These are phyloP conservation scores for Drosophila elegans DNA, from an alignment of 1,140 invertebrate species.

Conservation along the genomic window DNA sequence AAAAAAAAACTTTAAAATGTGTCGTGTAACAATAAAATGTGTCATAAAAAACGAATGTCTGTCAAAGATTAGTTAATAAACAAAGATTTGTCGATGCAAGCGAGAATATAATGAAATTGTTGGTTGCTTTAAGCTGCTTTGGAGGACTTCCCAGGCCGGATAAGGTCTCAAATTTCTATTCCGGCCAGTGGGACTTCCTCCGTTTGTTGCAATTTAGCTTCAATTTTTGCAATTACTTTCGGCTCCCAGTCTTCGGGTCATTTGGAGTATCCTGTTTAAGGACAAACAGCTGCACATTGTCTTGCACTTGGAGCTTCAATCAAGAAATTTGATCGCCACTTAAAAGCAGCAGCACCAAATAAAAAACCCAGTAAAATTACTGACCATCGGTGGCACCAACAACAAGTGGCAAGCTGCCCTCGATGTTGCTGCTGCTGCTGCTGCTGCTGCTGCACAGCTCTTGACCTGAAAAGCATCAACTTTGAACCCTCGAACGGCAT, in stretches of 20 bases:
- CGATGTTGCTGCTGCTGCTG: slow-evolving; percentile 33
- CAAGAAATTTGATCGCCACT: slow-evolving; percentile 78
- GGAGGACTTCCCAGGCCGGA: slow-evolving; percentile 32
- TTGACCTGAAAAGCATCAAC: slow-evolving; percentile 74
- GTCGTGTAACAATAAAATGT: too few relatives aligned
- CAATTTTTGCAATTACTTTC: slow-evolving; percentile 65
- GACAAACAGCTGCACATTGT: slow-evolving; percentile 54
- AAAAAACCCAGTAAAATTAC: slow-evolving; percentile 19
- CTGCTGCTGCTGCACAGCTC: slow-evolving; percentile 44
- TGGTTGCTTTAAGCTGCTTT: background rate
- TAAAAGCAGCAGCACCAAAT: slow-evolving; percentile 48
- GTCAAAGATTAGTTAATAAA: background rate
- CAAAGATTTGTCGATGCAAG: background rate
- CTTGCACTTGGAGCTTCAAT: slow-evolving; percentile 69
- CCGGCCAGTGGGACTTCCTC: slow-evolving; percentile 26
- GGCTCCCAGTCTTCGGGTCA: background rate
- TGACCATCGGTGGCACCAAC: slow-evolving; percentile 31
- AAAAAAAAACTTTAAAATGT: too few relatives aligned
- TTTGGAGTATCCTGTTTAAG: slow-evolving; percentile 59
- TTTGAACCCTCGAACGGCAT: slow-evolving; percentile 69
- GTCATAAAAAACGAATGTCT: too few relatives aligned
- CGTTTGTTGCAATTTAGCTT: slow-evolving; percentile 71
- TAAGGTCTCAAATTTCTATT: slow-evolving; percentile 58
- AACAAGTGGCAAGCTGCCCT: slow-evolving; percentile 57
- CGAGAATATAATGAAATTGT: background rate